Evolutionary conservation across 2,113 vertebrate species (phyloP), one percentile per base, ranked within the genome.

Genomic region (Pachycephala philippinensis): DNA sequence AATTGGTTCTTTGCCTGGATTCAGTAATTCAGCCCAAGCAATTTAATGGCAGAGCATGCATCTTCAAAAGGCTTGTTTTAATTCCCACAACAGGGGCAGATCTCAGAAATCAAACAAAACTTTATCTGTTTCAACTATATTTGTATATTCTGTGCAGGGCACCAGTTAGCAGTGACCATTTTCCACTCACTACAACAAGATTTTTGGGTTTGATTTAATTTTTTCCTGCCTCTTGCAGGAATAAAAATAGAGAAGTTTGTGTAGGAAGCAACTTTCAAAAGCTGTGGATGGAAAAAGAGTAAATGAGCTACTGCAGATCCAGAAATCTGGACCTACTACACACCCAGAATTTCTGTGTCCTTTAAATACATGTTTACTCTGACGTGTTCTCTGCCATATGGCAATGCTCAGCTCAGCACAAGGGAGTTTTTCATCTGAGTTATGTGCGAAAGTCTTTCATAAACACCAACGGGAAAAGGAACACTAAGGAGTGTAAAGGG

Each of bases 1-100:
- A 94, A 94, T 33, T 53, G 65, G 33, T 86, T 88, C 82, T 93
- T 96, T 70, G 87, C 69, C 57, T 66, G 60, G 45, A 79, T 93
- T 95, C 6, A 4, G 71, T 95, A 96, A 95, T 96, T 87, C 76
- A 94, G 57, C 70, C 54, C 77, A 69, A 80, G 76, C 21, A 59
- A 94, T 79, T 64, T 91, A 89, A 82, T 2, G 1, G 54, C 56
- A 59, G 44, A 85, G 52, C 35, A 66, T 23, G 31, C 35, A 63
- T 45, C 76, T 90, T 91, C 57, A 69, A 84, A 87, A 86, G 83
- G 53, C 63, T 86, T 87, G 65, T 52, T 93, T 90, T 74, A 91
- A 86, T 74, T 93, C 78, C 52, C 85, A 2, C 52, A 91, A 86
- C 30, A 65, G 57, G 24, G 22, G 35, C 30, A 47, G 42, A 59